A percentile compares a stretch with the other conserved stretches of the same genome.
phyloP scores from a whole-genome alignment of 2,113 vertebrate species.

The Pseudorasbora parva region DNA sequence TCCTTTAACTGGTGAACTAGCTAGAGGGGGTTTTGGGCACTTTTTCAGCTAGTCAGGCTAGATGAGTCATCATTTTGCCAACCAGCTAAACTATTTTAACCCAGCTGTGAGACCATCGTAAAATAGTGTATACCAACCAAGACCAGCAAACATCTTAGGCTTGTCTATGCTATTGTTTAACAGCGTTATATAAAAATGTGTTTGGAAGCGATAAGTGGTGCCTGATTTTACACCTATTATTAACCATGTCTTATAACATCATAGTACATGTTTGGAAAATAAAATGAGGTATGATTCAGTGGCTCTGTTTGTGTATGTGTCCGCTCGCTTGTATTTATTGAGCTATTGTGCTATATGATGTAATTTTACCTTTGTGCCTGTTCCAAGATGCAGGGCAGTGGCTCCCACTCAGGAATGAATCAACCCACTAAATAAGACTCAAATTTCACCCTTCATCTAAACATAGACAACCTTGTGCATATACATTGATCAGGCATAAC shows the following conservation, averaged over 20 bases:
- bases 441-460: neutral
- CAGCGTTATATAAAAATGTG: neutral
- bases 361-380: neutral
- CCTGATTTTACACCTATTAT: constrained; percentile 22
- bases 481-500: too few species aligned
- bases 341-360: neutral
- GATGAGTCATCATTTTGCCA: neutral
- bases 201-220: neutral
- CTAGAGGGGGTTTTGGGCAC: neutral
- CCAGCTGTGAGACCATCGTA: neutral
- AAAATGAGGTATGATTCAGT: neutral
- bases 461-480: neutral
- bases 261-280: constrained; percentile 6
- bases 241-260: constrained; percentile 20
- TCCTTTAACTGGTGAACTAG: neutral
- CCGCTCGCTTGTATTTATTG: neutral
- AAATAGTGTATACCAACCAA: neutral
- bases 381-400: neutral
- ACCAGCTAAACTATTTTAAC: neutral
- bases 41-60: neutral
- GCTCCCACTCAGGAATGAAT: constrained; percentile 5
- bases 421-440: constrained; percentile 10
- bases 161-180: neutral
- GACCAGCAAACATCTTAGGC: neutral
- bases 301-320: neutral